Conservation (phyloP, 2,113 vertebrate genomes). For the Nothoprocta pentlandii region DNA sequence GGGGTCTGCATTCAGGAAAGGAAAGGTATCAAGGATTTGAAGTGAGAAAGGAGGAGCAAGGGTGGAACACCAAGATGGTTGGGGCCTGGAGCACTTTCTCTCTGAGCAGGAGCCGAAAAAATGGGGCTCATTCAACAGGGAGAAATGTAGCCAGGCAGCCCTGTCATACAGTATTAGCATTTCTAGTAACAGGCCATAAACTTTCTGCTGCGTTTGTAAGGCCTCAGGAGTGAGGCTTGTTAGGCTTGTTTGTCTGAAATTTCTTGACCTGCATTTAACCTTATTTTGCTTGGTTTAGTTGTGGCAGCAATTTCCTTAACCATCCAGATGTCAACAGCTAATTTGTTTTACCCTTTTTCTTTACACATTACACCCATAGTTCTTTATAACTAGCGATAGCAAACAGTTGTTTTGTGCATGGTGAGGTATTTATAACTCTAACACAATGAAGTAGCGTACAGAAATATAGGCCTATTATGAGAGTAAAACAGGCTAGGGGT, state of each 20-base stretch:
- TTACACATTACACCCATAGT: neutral
- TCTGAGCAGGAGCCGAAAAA: too few species aligned
- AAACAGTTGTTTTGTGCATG: neutral
- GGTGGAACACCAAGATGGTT: neutral
- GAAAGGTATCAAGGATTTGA: neutral
- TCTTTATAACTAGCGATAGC: neutral
- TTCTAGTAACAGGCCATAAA: neutral
- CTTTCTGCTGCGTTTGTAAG: neutral
- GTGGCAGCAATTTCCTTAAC: neutral
- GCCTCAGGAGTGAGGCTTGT: neutral
- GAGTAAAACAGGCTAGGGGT: neutral
- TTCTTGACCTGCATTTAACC: neutral
- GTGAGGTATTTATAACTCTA: neutral
- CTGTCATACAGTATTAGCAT: neutral
- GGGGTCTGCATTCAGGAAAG: neutral
- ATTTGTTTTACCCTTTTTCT: neutral
- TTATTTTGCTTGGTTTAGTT: neutral
- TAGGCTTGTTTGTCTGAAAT: neutral
- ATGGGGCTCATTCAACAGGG: neutral
- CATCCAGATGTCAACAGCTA: neutral
- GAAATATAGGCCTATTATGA: neutral
- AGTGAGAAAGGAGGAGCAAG: neutral
- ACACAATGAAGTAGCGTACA: neutral
- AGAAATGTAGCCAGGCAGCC: neutral
- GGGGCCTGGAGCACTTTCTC: neutral